Evolutionary conservation across 2,113 vertebrate species (phyloP).

Genomic region (Leptobrachium ailaonicum): DNA sequence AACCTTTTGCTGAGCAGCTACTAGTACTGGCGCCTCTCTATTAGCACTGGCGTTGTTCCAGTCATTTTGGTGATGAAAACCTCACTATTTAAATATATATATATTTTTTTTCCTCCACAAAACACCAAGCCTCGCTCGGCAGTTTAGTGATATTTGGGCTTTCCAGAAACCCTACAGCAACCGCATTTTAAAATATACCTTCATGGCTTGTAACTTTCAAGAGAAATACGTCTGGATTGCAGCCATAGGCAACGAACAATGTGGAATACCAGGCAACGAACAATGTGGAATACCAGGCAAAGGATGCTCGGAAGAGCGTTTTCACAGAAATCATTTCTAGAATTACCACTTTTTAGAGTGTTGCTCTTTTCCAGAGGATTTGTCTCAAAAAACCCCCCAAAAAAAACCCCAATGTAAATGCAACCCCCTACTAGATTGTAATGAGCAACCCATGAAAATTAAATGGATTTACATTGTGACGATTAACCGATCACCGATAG

Average conservation of each 20-base stretch:
- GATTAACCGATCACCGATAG: too few relatives aligned
- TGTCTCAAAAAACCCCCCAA: too few relatives aligned
- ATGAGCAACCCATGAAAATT: too few relatives aligned
- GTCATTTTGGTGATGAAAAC: slow-evolving; percentile 29
- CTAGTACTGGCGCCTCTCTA: slow-evolving; percentile 37
- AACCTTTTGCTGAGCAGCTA: slow-evolving; percentile 12
- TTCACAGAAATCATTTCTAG: background rate
- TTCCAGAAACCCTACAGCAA: slow-evolving; percentile 11
- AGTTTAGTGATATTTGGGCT: background rate
- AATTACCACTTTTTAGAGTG: too few relatives aligned
- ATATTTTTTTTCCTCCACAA: slow-evolving; percentile 1
- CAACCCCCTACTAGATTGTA: too few relatives aligned
- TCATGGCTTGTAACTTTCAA: background rate
- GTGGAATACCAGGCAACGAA: background rate
- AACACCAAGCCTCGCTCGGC: slow-evolving; percentile 18
- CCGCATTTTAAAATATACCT: background rate
- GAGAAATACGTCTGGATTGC: background rate
- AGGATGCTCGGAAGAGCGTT: background rate
- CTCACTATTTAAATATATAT: slow-evolving; percentile 42
- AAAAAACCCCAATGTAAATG: too few relatives aligned
- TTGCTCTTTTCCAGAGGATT: too few relatives aligned
- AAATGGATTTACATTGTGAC: too few relatives aligned
- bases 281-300: background rate
- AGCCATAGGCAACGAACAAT: background rate
- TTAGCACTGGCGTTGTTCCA: slow-evolving; percentile 34